phyloP scores from a whole-genome alignment of 2,113 vertebrate genomes.

The Psilopogon haemacephalus region DNA sequence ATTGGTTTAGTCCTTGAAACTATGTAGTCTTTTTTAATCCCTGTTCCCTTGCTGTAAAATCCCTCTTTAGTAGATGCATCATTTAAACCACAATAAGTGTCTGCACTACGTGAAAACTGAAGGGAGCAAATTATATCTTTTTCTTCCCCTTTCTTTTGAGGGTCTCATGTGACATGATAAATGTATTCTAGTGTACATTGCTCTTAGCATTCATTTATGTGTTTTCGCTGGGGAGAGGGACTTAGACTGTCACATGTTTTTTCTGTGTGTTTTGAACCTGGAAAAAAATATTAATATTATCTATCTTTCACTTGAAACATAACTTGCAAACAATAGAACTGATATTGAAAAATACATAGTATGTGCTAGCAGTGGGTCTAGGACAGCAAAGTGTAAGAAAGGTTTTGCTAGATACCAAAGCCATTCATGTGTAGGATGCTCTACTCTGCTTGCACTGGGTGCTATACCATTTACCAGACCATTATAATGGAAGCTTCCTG shows the following conservation, averaged over 20 bases:
- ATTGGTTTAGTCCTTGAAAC: not conserved
- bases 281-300: not conserved
- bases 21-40: accelerated
- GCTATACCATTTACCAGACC: not conserved
- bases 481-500: not conserved
- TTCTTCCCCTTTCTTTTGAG: not conserved
- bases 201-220: not conserved
- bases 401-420: not conserved
- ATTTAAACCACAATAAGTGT: not conserved
- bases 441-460: not conserved
- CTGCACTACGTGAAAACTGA: not conserved
- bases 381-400: not conserved
- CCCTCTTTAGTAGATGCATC: not conserved
- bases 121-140: not conserved
- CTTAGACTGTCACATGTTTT: not conserved
- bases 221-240: accelerated
- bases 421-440: accelerated
- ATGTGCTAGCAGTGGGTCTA: not conserved
- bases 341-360: not conserved
- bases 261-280: not conserved
- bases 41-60: not conserved
- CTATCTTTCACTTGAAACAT: not conserved
- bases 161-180: not conserved
- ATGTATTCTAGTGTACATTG: not conserved
- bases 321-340: not conserved